Base-by-base conservation (phyloP, 2,888 invertebrate species). In the Noctua comes region DNA sequence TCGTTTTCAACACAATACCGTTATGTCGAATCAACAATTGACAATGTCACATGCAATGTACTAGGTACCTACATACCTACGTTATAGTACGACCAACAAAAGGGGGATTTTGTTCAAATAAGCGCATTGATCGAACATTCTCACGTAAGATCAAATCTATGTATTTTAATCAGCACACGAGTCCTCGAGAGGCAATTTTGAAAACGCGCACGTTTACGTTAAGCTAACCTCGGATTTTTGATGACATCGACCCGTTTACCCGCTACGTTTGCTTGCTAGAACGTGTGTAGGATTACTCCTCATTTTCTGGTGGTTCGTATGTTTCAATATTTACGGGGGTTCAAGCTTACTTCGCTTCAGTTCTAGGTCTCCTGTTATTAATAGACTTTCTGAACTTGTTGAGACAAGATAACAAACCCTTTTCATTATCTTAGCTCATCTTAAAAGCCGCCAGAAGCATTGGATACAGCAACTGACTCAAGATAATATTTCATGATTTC, bases 81-180 rank as follows among this genome's bases (percentile, higher is more conserved):
- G 31, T 48, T 18, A 21, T 62, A 71, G 72, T 76, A 69, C 76
- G 13, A 71, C 66, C 76, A 74, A 86, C 84, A 86, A 85, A 79
- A 65, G 80, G 73, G 80, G 76, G 73, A 85, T 84, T 87, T 80
- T 78, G 84, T 78, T 83, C 84, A 85, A 82, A 86, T 80, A 81
- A 77, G 80, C 88, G 76, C 82, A 90, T 77, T 79, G 87, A 88
- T 86, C 80, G 82, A 80, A 79, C 80, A 76, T 84, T 86, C 79
- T 86, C 87, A 86, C 85, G 87, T 82, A 86, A 92, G 90, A 93
- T 92, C 91, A 91, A 92, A 93, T 93, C 90, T 87, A 87, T 89
- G 90, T 92, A 93, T 93, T 94, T 94, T 95, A 95, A 95, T 95
- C 94, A 95, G 91, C 84, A 77, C 76, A 75, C 88, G 90, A 91